These are phyloP conservation scores for Bos javanicus DNA, from an alignment of 2,113 vertebrate genomes.

Conservation along the genomic window DNA sequence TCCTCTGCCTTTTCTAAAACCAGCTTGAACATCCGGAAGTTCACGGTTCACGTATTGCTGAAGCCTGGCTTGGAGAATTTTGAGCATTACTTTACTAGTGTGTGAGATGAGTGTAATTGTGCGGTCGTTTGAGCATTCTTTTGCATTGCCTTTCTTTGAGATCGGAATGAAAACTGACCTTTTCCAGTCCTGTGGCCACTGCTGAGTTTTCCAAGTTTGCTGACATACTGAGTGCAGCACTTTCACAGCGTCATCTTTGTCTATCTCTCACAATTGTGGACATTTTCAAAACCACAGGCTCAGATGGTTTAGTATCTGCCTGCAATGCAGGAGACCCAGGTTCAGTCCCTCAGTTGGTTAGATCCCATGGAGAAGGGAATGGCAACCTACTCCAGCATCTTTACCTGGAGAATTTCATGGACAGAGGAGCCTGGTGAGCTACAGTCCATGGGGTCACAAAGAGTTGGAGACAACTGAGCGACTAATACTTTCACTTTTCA, in stretches of 20 bases:
- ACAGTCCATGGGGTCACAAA: neutral
- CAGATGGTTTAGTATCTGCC: neutral
- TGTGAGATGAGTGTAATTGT: no score
- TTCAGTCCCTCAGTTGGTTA: neutral
- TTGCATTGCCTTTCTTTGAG: no score
- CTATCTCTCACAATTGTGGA: neutral
- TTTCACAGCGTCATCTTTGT: neutral
- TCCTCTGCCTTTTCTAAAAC: no score
- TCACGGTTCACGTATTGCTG: no score
- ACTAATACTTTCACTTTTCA: neutral
- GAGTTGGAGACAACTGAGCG: neutral
- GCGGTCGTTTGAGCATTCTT: no score
- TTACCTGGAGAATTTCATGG: neutral
- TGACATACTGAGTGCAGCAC: no score
- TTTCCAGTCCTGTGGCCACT: no score
- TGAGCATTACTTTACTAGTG: no score
- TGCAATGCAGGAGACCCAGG: neutral
- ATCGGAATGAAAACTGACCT: no score
- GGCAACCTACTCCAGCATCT: neutral
- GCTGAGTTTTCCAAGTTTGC: no score
- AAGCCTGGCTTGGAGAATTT: no score
- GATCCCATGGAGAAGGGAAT: neutral
- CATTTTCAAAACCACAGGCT: neutral
- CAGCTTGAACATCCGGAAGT: no score
- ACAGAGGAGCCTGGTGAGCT: neutral